A percentile compares a stretch with the other conserved stretches of the same genome.
Conservation (phyloP, 2,797 vertebrate genomes). For the Cyprinodon diabolis region DNA sequence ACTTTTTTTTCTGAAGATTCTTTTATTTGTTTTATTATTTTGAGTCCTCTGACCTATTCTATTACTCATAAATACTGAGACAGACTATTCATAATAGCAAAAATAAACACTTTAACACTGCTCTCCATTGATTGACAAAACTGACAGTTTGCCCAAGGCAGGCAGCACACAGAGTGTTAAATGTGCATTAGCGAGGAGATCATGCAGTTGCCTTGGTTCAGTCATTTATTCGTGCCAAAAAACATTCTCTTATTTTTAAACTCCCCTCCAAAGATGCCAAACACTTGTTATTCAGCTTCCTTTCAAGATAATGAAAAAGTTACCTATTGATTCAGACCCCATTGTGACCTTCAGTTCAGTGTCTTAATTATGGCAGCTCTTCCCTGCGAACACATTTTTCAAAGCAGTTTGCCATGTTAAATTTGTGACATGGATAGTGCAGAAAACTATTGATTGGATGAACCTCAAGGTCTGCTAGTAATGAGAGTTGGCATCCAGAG, state of each 20-base stretch:
- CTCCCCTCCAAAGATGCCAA: neutral
- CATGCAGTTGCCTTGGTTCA: neutral
- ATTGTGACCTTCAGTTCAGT: conserved; percentile 11
- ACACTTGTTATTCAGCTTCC: conserved; percentile 7
- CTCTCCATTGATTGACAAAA: conserved; percentile 17
- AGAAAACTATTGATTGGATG: conserved; percentile 15
- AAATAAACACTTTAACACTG: conserved; percentile 5
- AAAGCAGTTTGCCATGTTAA: conserved; percentile 2
- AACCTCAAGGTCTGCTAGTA: conserved; percentile 6
- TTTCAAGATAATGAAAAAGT: neutral
- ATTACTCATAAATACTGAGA: conserved; percentile 4
- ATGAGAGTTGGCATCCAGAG: neutral
- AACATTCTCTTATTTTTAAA: neutral
- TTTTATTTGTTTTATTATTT: conserved; percentile 35
- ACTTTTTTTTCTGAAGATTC: conserved; percentile 35
- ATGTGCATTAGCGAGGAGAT: conserved; percentile 3
- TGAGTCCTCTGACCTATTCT: neutral
- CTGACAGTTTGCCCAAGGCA: neutral
- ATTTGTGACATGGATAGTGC: conserved; percentile 1
- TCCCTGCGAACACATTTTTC: conserved; percentile 1
- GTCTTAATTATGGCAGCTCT: conserved; percentile 11
- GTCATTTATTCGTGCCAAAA: conserved; percentile 1
- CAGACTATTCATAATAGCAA: conserved; percentile 17
- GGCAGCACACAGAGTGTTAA: neutral
- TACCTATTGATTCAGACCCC: neutral